Percentiles rank a stretch among this genome's conserved stretches.
Evolutionary conservation across 30 jellyfish, hydroid and myxozoan genomes (phyloP).

Genomic region (Aurelia aurita complex sp. Pacific): DNA sequence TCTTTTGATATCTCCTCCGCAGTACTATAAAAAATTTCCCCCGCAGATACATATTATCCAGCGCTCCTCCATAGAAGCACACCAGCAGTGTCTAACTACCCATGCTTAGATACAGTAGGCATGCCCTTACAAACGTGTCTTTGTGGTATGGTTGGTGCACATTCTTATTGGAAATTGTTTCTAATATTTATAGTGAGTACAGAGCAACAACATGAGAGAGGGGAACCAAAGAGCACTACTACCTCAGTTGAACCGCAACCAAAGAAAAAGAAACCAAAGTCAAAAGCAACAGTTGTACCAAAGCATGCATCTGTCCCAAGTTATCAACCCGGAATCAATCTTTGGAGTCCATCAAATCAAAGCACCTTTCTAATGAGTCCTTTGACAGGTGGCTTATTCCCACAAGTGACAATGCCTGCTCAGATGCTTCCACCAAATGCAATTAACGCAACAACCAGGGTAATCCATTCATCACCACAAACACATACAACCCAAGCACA

Average conservation of each 20-base stretch:
- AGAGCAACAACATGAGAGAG: too few relatives aligned
- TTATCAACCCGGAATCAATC: constrained; percentile 31
- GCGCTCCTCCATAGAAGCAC: too few relatives aligned
- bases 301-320: constrained; percentile 15
- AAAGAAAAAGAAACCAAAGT: constrained; percentile 13
- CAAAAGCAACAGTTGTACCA: constrained; percentile 26
- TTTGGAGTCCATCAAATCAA: constrained; percentile 47
- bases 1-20: too few relatives aligned
- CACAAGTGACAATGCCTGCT: constrained; percentile 60
- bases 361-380: constrained; percentile 55
- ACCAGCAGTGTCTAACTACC: too few relatives aligned
- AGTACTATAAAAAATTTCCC: too few relatives aligned
- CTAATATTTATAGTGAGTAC: too few relatives aligned
- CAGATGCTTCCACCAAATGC: constrained; percentile 37
- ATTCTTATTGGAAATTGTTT: too few relatives aligned
- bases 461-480: constrained; percentile 18
- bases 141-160: too few relatives aligned
- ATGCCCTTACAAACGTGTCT: too few relatives aligned
- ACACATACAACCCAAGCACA: constrained; percentile 9
- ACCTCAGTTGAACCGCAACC: neutral
- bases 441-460: constrained; percentile 8
- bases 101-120: too few relatives aligned
- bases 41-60: too few relatives aligned
- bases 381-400: constrained; percentile 47
- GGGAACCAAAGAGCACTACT: neutral